Conservation (phyloP, 2,797 vertebrate genomes). For the Acanthurus leucopareius region DNA sequence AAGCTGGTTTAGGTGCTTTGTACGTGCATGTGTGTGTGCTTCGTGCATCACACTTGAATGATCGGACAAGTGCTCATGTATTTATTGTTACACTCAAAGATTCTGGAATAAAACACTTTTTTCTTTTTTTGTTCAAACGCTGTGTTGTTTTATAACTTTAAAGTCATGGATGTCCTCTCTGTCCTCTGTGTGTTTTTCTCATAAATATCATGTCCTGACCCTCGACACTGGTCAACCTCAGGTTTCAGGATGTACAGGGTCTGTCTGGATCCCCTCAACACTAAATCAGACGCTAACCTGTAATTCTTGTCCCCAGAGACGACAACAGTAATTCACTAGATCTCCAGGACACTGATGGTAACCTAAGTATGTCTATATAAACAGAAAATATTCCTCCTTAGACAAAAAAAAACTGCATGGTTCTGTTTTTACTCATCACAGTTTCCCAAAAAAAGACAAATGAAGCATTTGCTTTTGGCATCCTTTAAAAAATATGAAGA, state of each 20-base stretch:
- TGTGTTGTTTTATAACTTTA: conserved; percentile 37
- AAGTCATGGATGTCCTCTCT: conserved; percentile 10
- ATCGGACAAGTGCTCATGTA: conserved; percentile 72
- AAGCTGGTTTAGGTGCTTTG: conserved; percentile 54
- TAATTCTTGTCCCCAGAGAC: conserved; percentile 44
- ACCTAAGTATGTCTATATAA: conserved; percentile 41
- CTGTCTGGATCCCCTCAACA: conserved; percentile 29
- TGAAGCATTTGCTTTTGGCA: neutral
- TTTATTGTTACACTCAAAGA: conserved; percentile 80
- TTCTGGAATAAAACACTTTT: conserved; percentile 75
- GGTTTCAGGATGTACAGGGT: conserved; percentile 49
- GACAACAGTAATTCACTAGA: conserved; percentile 49
- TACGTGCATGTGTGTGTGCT: conserved; percentile 20
- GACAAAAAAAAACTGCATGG: neutral
- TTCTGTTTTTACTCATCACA: conserved; percentile 12
- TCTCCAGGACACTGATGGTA: conserved; percentile 45
- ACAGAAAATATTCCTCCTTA: conserved; percentile 27
- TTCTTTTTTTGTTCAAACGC: conserved; percentile 71
- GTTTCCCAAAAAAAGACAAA: conserved; percentile 23
- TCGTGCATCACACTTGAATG: conserved; percentile 54
- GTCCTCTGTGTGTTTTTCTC: conserved; percentile 6
- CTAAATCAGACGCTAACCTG: conserved; percentile 54
- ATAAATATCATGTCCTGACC: conserved; percentile 43
- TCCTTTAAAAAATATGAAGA: neutral
- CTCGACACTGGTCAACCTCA: neutral